Base-by-base conservation (phyloP, 2,113 vertebrate species). In the Callithrix jacchus region DNA sequence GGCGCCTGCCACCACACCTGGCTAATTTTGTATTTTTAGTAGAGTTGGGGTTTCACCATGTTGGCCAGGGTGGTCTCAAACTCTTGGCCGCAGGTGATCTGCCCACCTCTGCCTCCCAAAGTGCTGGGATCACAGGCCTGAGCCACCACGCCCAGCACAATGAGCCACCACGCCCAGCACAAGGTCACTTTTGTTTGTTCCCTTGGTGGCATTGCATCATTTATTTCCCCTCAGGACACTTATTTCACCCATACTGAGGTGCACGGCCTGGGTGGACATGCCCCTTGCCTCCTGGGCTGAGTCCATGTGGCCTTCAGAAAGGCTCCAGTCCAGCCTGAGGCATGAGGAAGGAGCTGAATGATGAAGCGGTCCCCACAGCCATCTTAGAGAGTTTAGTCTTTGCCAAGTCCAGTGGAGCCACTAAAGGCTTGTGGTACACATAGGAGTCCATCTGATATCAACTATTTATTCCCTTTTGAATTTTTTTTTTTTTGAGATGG, bases 1-100 rank as follows among this genome's bases (percentile, higher is more conserved):
- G 58, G 10, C 25, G 10, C 1, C 0, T 1, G 4, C 58, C 58
- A 61, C 58, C 25, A 27, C 0, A 1, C 58, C 58, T 0, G 4
- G 58, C 58, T 61, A 5, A 12, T 27, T 61, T 61, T 61, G 25
- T 61, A 61, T 61, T 27, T 61, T 61, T 61, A 61, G 25, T 61
- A 61, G 25, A 12, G 25, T 27, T 27, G 20, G 58, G 58, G 25
- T 61, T 61, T 61, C 58, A 5, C 58, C 58, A 61, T 27, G 58
- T 61, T 61, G 58, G 25, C 25, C 58, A 61, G 58, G 58, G 4
- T 61, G 58, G 25, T 61, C 58, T 27, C 25, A 10, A 61, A 27
- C 25, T 5, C 25, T 9, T 61, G 25, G 27, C 58, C 25, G 27
- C 58, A 61, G 25, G 5, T 61, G 58, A 27, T 61, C 58, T 61